Percentiles rank a stretch among this genome's conserved stretches.
These are phyloP conservation scores for Coregonus suidteri DNA, from an alignment of 2,797 vertebrate genomes.

Conservation along the genomic window DNA sequence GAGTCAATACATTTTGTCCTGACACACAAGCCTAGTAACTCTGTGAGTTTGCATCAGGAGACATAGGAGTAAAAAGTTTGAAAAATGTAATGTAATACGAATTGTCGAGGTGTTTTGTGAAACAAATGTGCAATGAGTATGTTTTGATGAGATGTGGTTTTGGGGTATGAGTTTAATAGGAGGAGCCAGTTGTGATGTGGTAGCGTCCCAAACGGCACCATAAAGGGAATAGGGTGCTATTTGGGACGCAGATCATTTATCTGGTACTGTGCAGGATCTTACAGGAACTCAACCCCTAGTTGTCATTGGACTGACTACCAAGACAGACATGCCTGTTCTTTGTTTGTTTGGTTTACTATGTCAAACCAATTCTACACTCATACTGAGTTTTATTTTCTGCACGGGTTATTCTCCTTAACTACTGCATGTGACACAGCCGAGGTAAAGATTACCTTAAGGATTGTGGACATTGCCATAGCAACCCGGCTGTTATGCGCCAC, in stretches of 20 bases:
- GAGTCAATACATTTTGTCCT: conserved; percentile 25
- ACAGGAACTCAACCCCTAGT: conserved; percentile 19
- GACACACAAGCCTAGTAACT: conserved; percentile 15
- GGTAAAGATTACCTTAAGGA: background rate
- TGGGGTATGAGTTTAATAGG: conserved; percentile 29
- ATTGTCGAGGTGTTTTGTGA: conserved; percentile 48
- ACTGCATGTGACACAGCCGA: background rate
- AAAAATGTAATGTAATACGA: conserved; percentile 26
- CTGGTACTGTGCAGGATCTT: conserved; percentile 50
- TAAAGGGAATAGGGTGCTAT: background rate
- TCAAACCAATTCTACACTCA: conserved; percentile 47
- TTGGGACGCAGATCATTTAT: conserved; percentile 19
- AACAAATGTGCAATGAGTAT: conserved; percentile 70
- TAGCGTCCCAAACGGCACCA: background rate
- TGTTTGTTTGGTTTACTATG: conserved; percentile 41
- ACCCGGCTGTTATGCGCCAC: background rate
- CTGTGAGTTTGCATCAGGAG: conserved; percentile 17
- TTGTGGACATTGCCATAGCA: background rate
- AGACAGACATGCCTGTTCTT: conserved; percentile 28
- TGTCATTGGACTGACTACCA: conserved; percentile 46
- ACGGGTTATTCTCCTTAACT: background rate
- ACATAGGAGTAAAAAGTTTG: conserved; percentile 14
- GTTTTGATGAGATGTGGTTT: conserved; percentile 26
- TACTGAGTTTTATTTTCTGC: conserved; percentile 11
- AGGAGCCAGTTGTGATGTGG: conserved; percentile 25